These are phyloP conservation scores for Poeciliopsis occidentalis DNA, from an alignment of 2,113 vertebrate genomes.

Conservation along the genomic window DNA sequence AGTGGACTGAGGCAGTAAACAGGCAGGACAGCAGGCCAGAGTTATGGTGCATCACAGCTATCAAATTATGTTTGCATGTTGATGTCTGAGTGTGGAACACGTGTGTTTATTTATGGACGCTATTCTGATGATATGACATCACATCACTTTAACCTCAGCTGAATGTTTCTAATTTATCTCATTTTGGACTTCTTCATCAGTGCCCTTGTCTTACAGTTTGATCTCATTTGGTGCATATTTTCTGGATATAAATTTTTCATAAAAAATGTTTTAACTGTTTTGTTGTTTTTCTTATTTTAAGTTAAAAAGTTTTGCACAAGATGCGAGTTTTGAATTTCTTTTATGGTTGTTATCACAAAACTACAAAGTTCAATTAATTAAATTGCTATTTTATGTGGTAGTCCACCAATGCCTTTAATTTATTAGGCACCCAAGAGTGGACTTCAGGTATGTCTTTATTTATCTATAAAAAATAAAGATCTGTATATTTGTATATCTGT, in stretches of 20 bases:
- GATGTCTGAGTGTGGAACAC: conserved; percentile 30
- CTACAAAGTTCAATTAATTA: too few species aligned
- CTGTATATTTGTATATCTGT: too few species aligned
- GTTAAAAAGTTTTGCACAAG: too few species aligned
- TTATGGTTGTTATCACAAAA: too few species aligned
- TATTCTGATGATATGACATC: conserved; percentile 26
- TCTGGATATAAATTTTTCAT: not conserved
- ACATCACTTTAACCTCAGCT: conserved; percentile 14
- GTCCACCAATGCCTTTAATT: too few species aligned
- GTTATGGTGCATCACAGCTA: conserved; percentile 2
- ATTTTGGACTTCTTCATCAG: conserved; percentile 1
- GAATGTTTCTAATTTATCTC: conserved; percentile 18
- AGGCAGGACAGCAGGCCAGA: conserved; percentile 31
- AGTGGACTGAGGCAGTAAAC: conserved; percentile 11
- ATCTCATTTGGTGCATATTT: not conserved
- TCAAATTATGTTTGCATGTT: conserved; percentile 32
- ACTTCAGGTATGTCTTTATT: too few species aligned
- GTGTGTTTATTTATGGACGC: conserved; percentile 33
- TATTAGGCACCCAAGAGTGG: too few species aligned
- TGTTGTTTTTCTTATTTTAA: too few species aligned
- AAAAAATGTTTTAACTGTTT: not conserved
- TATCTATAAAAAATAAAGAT: too few species aligned
- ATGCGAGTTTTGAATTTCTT: too few species aligned
- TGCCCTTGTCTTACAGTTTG: not conserved
- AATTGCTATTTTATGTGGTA: too few species aligned